These are phyloP conservation scores for Aix galericulata DNA, from an alignment of 2,113 vertebrate genomes.

Conservation along the genomic window DNA sequence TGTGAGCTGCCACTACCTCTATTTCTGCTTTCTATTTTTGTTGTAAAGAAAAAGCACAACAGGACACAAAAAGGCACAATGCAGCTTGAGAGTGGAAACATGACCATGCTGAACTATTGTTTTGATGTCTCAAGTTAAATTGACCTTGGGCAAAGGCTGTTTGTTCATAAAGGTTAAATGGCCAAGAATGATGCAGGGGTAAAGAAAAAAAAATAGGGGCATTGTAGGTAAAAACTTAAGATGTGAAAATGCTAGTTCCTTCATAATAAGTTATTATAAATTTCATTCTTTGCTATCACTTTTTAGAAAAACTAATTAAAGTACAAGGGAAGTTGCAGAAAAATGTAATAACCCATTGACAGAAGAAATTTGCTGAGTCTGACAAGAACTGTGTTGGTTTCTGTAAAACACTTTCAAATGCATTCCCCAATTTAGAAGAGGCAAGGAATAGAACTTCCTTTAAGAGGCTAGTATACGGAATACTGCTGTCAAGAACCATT, in stretches of 20 bases:
- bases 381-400: background rate
- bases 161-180: background rate
- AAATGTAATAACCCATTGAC: background rate
- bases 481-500: background rate
- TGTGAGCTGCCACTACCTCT: background rate
- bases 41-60: background rate
- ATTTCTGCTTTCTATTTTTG: background rate
- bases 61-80: background rate
- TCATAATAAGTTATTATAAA: background rate
- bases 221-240: background rate
- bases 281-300: background rate
- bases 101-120: background rate
- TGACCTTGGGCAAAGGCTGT: background rate
- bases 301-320: background rate
- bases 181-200: background rate
- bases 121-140: background rate
- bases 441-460: background rate
- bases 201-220: background rate
- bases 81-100: background rate
- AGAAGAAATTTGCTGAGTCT: background rate
- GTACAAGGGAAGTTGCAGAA: background rate
- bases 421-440: background rate
- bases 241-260: background rate
- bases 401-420: background rate
- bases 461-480: background rate